Base-by-base conservation (phyloP, 1,140 invertebrate species). In the Tyrophagus putrescentiae region DNA sequence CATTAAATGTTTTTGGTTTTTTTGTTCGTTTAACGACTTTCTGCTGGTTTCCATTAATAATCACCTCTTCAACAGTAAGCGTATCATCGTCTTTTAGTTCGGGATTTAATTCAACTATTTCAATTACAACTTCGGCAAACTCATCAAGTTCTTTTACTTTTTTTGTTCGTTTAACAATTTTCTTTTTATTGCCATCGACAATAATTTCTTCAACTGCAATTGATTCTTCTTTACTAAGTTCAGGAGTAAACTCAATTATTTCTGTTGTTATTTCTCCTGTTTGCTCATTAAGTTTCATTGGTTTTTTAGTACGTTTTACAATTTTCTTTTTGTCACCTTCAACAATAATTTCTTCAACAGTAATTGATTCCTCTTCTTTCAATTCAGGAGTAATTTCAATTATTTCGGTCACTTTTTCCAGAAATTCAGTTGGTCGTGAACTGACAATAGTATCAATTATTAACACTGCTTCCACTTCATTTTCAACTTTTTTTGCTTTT, bases 291-390 rank as follows among this genome's bases (percentile, higher is more conserved):
- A 39, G 11, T 42, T 5, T 23, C 18, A 21, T 5, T 42, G 41
- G 41, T 42, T 42, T 42, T 42, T 42, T 42, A 4, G 6, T 21
- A 21, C 6, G 2, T 42, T 5, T 42, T 5, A 21, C 28, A 1
- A 11, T 16, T n/a, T 45, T 60, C 42, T 29, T 60, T 25, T 31
- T 53, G 9, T 60, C 18, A 7, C 16, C 6, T 33, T 50, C 31
- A 45, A 66, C 64, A 42, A 42, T 23, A 5, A 42, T 42, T 2
- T 42, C 41, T 42, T 42, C 41, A 42, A 42, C 41, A 5, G 4
- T n/a, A 2, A 42, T 42, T 42, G 18, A 4, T n/a, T 67, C 64
- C 60, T 33, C n/a, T n/a, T n/a, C n/a, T n/a, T n/a, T n/a, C n/a
- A n/a, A n/a, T 42, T 42, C 41, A 23, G 41, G 6, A 21, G 18